Evolutionary conservation across 1,140 invertebrate species (phyloP).

Genomic region (Diorhabda sublineata): DNA sequence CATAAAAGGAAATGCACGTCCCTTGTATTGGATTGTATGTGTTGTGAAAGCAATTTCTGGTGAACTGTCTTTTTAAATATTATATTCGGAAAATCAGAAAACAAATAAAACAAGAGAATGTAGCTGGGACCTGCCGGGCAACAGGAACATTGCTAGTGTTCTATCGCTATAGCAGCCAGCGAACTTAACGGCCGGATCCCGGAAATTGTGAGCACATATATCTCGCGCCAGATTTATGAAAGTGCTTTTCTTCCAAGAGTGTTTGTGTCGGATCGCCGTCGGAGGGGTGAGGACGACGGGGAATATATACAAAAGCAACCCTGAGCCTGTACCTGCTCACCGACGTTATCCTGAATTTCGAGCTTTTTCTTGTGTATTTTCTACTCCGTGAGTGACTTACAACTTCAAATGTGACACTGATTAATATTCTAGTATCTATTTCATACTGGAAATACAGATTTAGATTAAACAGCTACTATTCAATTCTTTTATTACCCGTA

Average conservation of each 20-base stretch:
- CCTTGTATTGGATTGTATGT: no score
- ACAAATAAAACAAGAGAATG: constrained; percentile 39
- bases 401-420: no score
- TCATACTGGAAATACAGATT: no score
- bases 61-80: constrained; percentile 24
- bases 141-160: constrained; percentile 30
- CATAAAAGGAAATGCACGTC: no score
- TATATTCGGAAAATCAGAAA: constrained; percentile 43
- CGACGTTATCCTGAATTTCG: constrained; percentile 5
- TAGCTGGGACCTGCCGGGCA: constrained; percentile 39
- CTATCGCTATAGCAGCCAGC: constrained; percentile 40
- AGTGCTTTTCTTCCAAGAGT: constrained; percentile 57
- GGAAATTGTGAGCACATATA: constrained; percentile 84
- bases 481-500: no score
- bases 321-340: constrained; percentile 27
- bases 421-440: no score
- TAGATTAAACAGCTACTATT: no score
- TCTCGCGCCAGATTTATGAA: constrained; percentile 82
- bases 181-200: constrained; percentile 78
- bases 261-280: constrained; percentile 6
- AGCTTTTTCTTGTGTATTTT: background rate
- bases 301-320: constrained; percentile 27
- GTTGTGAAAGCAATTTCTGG: no score
- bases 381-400: background rate
- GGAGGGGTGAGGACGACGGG: constrained; percentile 10